phyloP scores from a whole-genome alignment of 2,113 vertebrate species.

The Carlito syrichta region DNA sequence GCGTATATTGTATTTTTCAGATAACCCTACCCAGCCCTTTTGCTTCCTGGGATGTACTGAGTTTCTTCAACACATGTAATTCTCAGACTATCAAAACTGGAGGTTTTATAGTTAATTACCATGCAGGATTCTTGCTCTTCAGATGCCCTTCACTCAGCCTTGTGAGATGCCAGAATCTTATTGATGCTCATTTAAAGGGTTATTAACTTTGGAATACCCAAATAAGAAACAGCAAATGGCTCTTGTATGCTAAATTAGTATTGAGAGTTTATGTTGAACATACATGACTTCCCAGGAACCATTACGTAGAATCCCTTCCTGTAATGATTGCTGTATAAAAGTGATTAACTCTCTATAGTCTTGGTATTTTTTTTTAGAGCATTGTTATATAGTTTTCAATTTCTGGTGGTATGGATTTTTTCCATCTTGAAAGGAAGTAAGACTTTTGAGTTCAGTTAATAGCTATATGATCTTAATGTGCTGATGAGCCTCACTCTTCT shows the following conservation, averaged over 20 bases:
- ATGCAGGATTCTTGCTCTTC: constrained; percentile 65
- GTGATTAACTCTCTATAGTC: constrained; percentile 50
- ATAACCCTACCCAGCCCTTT: not conserved
- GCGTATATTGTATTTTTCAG: constrained; percentile 34
- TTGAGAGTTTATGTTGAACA: constrained; percentile 64
- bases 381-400: not conserved
- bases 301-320: constrained; percentile 48
- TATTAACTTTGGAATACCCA: constrained; percentile 77
- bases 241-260: constrained; percentile 68
- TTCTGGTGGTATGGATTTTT: not conserved
- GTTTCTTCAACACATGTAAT: constrained; percentile 49
- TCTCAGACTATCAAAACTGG: constrained; percentile 55
- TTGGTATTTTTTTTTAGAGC: constrained; percentile 20
- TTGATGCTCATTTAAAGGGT: constrained; percentile 66
- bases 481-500: not conserved
- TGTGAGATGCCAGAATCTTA: constrained; percentile 65
- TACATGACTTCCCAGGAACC: constrained; percentile 39
- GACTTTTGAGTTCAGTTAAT: not conserved
- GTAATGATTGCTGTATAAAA: constrained; percentile 22
- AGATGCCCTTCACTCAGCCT: constrained; percentile 73
- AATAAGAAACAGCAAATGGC: constrained; percentile 72
- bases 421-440: not conserved
- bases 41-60: constrained; percentile 45
- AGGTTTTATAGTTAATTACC: constrained; percentile 70
- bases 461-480: not conserved